Evolutionary conservation across 2,888 invertebrate genomes (phyloP).

Genomic region (Lobophora halterata): DNA sequence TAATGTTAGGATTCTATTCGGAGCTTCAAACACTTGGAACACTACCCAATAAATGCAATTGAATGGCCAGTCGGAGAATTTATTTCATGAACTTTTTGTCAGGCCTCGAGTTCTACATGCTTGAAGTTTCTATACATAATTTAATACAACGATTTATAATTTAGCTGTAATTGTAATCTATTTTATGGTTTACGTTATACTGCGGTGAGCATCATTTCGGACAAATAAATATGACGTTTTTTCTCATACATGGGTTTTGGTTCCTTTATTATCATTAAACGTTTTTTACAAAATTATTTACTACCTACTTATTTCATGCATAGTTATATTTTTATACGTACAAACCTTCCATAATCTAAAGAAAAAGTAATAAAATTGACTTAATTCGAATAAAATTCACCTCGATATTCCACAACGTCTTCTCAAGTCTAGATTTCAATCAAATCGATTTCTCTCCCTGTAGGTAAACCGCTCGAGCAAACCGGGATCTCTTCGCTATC

Average conservation of each 20-base stretch:
- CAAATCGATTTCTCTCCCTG: slow-evolving; percentile 57
- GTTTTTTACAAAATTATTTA: not conserved
- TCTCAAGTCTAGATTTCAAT: slow-evolving; percentile 55
- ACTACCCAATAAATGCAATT: no score
- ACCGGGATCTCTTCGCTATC: slow-evolving; percentile 47
- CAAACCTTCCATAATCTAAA: slow-evolving; percentile 13
- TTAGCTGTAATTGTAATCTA: slow-evolving; percentile 13
- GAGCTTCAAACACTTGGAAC: no score
- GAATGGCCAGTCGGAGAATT: no score
- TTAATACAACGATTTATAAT: slow-evolving; percentile 31
- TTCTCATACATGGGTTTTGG: no score
- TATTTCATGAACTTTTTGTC: no score
- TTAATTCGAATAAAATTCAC: slow-evolving; percentile 38
- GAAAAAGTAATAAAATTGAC: slow-evolving; percentile 5
- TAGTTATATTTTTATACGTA: no score
- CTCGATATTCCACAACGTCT: slow-evolving; percentile 53
- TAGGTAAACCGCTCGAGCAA: slow-evolving; percentile 50
- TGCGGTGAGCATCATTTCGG: slow-evolving; percentile 21
- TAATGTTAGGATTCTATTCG: slow-evolving; percentile 4
- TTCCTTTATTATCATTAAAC: no score
- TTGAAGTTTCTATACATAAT: no score
- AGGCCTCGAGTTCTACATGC: no score
- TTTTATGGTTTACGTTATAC: slow-evolving; percentile 12
- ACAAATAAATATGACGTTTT: slow-evolving; percentile 24
- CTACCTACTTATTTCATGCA: no score